Base-by-base conservation (phyloP, 2,888 invertebrate species). In the Punctoribates punctum region DNA sequence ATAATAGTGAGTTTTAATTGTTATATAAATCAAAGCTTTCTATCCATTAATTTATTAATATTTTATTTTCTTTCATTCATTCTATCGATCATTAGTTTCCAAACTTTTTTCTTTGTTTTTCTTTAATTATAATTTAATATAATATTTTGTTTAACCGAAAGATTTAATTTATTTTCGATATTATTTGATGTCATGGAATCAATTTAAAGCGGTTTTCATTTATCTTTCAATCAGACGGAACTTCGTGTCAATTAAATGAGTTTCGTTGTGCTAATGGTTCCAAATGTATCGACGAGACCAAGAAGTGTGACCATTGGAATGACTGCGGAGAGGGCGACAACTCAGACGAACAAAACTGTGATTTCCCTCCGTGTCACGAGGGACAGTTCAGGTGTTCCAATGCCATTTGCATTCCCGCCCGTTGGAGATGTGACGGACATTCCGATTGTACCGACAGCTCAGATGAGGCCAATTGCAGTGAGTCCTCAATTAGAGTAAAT, bases 311-410 rank as follows among this genome's bases (percentile, higher is more conserved):
- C 85, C 93, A 94, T 84, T 90, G 89, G 83, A 91, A 93, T 84
- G 94, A 95, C 85, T 95, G 94, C 82, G 79, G 78, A 1, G 94
- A 94, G 84, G 79, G 79, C 2, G 94, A 94, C 84, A 92, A 91
- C 83, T 92, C 93, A 0, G 96, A 96, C 83, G 96, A 96, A 84
- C 88, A 89, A 79, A 89, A 89, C 80, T 96, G 96, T 88, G 92
- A 90, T 85, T 95, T 95, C 83, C 93, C 93, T 0, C 88, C 91
- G 0, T 96, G 95, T 84, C 91, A 92, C 83, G 90, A 90, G 81
- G 92, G 92, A 1, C 96, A 96, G 86, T 96, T 96, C 85, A 89
- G 94, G 51, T 96, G 96, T 85, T 89, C 90, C 80, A 96, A 96
- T 85, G 91, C 92, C 0, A 88, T 95, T 15, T 98, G 98, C 85